phyloP scores from a whole-genome alignment of 2,888 invertebrate genomes.

The Lycophotia porphyrea region DNA sequence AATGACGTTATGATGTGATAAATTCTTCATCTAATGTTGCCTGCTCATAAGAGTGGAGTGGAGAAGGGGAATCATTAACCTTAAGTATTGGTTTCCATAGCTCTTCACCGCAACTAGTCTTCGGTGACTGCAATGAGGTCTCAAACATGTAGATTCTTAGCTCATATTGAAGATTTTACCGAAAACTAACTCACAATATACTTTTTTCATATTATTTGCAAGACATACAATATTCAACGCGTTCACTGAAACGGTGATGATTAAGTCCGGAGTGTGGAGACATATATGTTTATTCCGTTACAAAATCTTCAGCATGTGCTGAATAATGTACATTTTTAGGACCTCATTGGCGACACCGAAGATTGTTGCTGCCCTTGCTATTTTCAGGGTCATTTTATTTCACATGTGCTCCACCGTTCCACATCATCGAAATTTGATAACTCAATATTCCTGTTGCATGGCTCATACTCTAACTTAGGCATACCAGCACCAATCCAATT shows the following conservation, averaged over 20 bases:
- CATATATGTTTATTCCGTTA: neutral
- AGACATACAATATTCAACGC: neutral
- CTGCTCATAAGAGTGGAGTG: neutral
- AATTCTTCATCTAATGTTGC: neutral
- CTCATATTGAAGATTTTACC: neutral
- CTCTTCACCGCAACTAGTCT: neutral
- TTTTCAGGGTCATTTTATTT: neutral
- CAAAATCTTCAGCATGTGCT: neutral
- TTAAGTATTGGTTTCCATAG: neutral
- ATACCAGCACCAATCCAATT: slow-evolving; percentile 19
- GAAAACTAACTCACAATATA: neutral
- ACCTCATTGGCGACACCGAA: neutral
- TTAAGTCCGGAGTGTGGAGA: no score
- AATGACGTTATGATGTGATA: neutral
- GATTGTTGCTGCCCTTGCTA: neutral
- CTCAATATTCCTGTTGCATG: neutral
- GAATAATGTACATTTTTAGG: no score
- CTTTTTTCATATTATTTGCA: neutral
- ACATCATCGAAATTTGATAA: neutral
- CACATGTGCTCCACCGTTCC: neutral
- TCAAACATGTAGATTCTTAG: neutral
- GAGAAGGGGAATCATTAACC: neutral
- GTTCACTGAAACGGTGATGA: neutral
- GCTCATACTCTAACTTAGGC: neutral
- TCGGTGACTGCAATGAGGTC: neutral